These are phyloP conservation scores for Trichonephila clavata DNA, from an alignment of 1,140 invertebrate genomes.

Conservation along the genomic window DNA sequence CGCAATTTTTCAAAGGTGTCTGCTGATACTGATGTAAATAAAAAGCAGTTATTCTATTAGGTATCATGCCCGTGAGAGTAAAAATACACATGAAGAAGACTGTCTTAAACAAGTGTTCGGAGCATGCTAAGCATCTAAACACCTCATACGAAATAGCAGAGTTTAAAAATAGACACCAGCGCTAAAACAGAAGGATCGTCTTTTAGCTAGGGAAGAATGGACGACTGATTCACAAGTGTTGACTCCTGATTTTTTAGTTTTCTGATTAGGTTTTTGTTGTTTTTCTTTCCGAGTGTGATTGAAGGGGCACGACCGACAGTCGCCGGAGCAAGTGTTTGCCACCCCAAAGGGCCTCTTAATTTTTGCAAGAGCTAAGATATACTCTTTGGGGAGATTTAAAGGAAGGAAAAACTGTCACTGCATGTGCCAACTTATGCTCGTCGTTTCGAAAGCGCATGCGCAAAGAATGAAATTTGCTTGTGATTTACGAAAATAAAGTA, in stretches of 20 bases:
- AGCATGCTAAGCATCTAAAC: conserved; percentile 6
- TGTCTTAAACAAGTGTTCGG: not conserved
- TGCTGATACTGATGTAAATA: not conserved
- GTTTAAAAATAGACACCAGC: not conserved
- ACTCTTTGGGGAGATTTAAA: too few species aligned
- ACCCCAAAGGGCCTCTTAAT: not conserved
- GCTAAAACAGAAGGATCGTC: not conserved
- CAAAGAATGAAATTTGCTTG: too few species aligned
- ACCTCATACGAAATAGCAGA: not conserved
- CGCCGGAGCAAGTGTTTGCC: conserved; percentile 5
- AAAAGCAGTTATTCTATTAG: not conserved
- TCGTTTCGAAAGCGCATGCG: too few species aligned
- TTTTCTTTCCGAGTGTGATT: not conserved
- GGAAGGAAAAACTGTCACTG: too few species aligned
- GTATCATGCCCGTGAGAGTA: not conserved
- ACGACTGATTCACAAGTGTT: conserved; percentile 13
- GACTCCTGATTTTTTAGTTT: not conserved
- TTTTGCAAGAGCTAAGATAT: not conserved
- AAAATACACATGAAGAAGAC: not conserved
- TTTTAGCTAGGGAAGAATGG: not conserved
- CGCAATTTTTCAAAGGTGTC: conserved; percentile 10
- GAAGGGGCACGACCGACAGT: not conserved
- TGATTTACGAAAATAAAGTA: too few species aligned
- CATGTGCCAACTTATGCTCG: too few species aligned
- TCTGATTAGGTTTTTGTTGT: not conserved